Evolutionary conservation across 2,113 vertebrate species (phyloP), one percentile per base, ranked within the genome.

Genomic region (Hippocampus barbouri): DNA sequence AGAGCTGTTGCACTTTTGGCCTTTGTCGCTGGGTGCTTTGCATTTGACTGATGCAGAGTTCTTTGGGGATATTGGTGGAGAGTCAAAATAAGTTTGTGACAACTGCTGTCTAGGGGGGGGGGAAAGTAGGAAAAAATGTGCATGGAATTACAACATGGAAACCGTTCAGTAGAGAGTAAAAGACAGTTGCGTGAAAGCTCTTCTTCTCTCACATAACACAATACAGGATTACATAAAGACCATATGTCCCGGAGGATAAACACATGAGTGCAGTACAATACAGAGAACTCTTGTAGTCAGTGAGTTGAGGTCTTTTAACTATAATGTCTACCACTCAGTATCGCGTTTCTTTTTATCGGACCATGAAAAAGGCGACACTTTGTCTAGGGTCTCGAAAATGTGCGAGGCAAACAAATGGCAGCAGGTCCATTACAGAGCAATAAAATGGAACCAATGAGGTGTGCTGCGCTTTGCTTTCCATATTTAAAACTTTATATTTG

Each of bases 21-120:
- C 59, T 27, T 1, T 85, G 59, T 84, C 79, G 69, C 64, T 84
- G 11, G n/a, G 71, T 45, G 70, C 53, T 54, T 12, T 91, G 16
- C 82, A 81, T 82, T 90, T 89, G 66, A 85, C 81, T 2, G 87
- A 76, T 9, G 51, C 66, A 4, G 85, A 89, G 8, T 75, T 76
- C 2, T 86, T 82, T 20, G 94, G 87, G 0, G 94, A 92, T 53
- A 81, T 66, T 0, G 89, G 90, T 2, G 94, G 88, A 40, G 94
- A 87, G 38, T 94, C 93, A 71, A 93, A 81, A 65, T 86, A 80
- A 54, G 85, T 66, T 81, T 91, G 91, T 47, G 92, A 87, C 81
- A 97, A 88, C 81, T 90, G 91, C 63, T 93, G 88, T 66, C 97
- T 99, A 6, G 4, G 34, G 68, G 14, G 84, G 25, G 34, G 68